Conservation (phyloP, 2,888 invertebrate species). For the Himalopsyche japonica region DNA sequence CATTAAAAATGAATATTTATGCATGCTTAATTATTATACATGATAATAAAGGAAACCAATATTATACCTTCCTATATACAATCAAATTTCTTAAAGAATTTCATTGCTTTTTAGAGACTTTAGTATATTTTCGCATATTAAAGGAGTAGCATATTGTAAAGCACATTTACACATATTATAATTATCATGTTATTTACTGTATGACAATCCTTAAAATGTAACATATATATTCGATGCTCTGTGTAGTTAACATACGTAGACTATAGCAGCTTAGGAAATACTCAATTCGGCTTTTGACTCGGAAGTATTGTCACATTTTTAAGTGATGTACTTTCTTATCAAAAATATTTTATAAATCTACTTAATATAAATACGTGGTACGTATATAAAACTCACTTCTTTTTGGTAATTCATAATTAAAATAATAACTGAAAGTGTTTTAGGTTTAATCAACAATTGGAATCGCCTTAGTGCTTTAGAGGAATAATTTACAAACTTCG, state of each 20-base stretch:
- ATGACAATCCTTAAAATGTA: neutral
- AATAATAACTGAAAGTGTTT: neutral
- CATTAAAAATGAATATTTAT: no score
- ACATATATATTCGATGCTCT: neutral
- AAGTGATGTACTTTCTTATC: neutral
- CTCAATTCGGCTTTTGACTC: neutral
- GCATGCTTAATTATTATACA: no score
- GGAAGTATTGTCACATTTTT: neutral
- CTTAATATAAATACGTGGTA: neutral
- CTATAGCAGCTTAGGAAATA: neutral
- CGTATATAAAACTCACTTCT: neutral
- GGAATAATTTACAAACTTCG: neutral
- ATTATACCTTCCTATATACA: no score
- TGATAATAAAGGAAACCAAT: no score
- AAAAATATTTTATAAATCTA: neutral
- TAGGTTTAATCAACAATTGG: neutral
- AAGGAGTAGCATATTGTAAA: no score
- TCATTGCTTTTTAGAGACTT: no score
- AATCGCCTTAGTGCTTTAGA: neutral
- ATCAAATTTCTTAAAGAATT: no score
- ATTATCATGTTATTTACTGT: neutral
- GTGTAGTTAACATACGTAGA: neutral
- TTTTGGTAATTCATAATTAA: neutral
- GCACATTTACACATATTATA: no score
- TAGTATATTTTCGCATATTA: no score